Evolutionary conservation across 2,113 vertebrate species (phyloP).

Genomic region (Alces alces): DNA sequence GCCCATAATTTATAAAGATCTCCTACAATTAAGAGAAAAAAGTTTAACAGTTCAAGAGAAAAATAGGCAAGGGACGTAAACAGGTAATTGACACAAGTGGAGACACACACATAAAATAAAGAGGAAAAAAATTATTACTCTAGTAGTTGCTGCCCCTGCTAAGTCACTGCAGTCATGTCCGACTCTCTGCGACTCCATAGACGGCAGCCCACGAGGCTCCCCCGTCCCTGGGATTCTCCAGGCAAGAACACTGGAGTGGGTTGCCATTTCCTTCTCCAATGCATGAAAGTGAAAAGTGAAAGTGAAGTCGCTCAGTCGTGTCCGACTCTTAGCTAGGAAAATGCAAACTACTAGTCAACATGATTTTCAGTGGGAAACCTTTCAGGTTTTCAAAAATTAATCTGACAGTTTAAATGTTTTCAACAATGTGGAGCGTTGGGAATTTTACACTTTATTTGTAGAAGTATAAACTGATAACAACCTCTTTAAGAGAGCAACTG

Average conservation of each 20-base stretch:
- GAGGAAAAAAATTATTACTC: neutral
- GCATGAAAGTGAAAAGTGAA: too few species aligned
- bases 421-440: neutral
- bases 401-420: neutral
- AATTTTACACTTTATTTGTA: neutral
- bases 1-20: neutral
- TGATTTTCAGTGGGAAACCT: neutral
- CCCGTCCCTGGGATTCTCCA: too few species aligned
- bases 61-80: neutral
- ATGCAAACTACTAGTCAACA: neutral
- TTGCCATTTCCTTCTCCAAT: too few species aligned
- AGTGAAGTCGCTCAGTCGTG: too few species aligned
- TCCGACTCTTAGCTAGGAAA: neutral
- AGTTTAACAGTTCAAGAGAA: neutral
- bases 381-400: neutral
- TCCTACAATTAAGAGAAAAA: neutral
- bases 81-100: neutral
- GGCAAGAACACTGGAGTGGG: too few species aligned
- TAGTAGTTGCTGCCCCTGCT: neutral
- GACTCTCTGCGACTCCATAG: too few species aligned
- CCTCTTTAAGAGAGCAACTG: neutral
- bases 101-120: neutral
- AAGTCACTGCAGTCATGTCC: too few species aligned
- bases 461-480: neutral
- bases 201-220: too few species aligned